Evolutionary conservation across 2,888 invertebrate species (phyloP), one percentile per base, ranked within the genome.

Genomic region (Sthenelais limicola): DNA sequence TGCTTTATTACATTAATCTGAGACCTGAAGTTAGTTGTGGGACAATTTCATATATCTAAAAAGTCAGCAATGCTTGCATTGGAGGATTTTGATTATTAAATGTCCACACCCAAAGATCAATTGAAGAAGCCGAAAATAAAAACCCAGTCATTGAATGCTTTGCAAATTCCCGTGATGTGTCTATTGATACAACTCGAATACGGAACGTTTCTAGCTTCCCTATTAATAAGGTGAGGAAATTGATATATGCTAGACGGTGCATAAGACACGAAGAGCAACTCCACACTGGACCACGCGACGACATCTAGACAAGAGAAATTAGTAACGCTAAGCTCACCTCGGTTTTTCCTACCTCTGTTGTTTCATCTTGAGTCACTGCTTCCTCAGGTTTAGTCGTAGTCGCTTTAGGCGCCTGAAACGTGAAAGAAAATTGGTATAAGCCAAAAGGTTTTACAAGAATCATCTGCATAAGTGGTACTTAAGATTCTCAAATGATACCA

Each of bases 291-390:
- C 52, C 24, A 30, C 52, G 52, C 12, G 56, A 56, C 56, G 56
- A 28, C 56, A 56, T 56, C 56, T 56, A 56, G 56, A 56, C 56
- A 56, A 33, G 32, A 33, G 56, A 28, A 56, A 56, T 32, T 33
- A n/a, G 56, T 33, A 56, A 56, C 15, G n/a, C 24, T 5, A 32
- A n/a, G 32, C 56, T 56, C 33, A 56, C 56, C 56, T 56, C 56
- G n/a, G 18, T 28, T 21, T 18, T 56, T 30, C 56, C 56, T 56
- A 56, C 56, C 56, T 56, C 56, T n/a, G 56, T 56, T 1, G 56
- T 56, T 4, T 18, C 24, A 21, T 32, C 56, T 18, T 28, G 32
- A 3, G 9, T 9, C 3, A 24, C 18, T 12, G 30, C 56, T 33
- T 15, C 2, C 56, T 18, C 30, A 3, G 4, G 2, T 15, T 56